Base-by-base conservation (phyloP, 2,797 vertebrate species). In the Dendrocincla tyrannina region DNA sequence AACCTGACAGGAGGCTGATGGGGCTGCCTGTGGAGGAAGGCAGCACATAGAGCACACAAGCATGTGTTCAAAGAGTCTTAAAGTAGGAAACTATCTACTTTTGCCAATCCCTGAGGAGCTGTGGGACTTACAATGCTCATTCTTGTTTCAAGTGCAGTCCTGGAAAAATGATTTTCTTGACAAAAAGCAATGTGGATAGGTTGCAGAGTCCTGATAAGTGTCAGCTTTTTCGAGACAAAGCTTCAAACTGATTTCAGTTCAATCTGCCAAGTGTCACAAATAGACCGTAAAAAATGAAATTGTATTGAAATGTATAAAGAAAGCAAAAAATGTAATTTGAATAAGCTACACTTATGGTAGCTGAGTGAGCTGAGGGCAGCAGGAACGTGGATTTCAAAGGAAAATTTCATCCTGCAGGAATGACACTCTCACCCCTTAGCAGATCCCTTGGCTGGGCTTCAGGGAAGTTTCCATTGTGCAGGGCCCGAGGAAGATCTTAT, bases 381-480 rank as follows among this genome's bases (percentile, higher is more conserved):
- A 78, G 42, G 16, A 58, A 41, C 1, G 1, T 0, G 0, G 10
- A 30, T 24, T 44, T 77, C 72, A 75, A 70, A 77, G 84, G 55
- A 30, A 92, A 89, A 52, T 46, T n/a, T 44, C 49, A 33, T 30
- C 47, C 67, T 41, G 4, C 23, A 22, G 75, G 30, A 41, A 60
- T 4, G 11, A 83, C 39, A 41, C 30, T 66, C 42, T 77, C 41
- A 60, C 1, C 79, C 42, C 79, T 60, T 75, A 52, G 64, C 8
- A 1, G 85, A 39, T 2, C 5, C 30, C 25, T 73, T 81, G 77
- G 88, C 83, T 1, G 1, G 10, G 62, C 35, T 60, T 37, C 2
- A 0, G 5, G 4, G 46, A 62, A 95, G 59, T 96, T 95, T 96
- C 96, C 96, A 97, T 95, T 95, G 93, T 93, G 95, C 93, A 72